A percentile compares a stretch with the other conserved stretches of the same genome.
phyloP scores from a whole-genome alignment of 2,888 invertebrate genomes.

The Cheilosia soror region DNA sequence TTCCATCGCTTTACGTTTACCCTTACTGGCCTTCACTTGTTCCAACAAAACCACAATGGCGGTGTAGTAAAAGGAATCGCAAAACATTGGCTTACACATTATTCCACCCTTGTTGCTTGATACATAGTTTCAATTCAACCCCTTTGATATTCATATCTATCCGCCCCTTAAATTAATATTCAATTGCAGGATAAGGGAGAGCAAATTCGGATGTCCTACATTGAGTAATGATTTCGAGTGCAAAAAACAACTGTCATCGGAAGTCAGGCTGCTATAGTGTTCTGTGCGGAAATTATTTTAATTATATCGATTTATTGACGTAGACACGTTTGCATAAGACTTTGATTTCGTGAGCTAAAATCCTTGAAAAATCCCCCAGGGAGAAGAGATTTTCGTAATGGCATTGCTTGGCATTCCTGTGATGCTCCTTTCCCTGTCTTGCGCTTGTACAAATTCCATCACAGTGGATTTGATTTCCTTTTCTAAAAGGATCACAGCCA shows the following conservation, averaged over 20 bases:
- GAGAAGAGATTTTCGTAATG: slow-evolving; percentile 53
- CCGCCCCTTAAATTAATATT: slow-evolving; percentile 63
- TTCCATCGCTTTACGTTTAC: slow-evolving; percentile 31
- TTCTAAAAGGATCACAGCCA: slow-evolving; percentile 68
- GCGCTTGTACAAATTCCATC: slow-evolving; percentile 58
- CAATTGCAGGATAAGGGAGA: slow-evolving; percentile 33
- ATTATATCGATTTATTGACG: slow-evolving; percentile 61
- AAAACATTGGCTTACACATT: slow-evolving; percentile 56
- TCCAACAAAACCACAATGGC: slow-evolving; percentile 58
- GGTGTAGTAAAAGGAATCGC: slow-evolving; percentile 43
- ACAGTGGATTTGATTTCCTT: slow-evolving; percentile 71
- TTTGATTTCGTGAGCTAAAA: slow-evolving; percentile 62
- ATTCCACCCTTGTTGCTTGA: slow-evolving; percentile 63
- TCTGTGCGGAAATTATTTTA: slow-evolving; percentile 32
- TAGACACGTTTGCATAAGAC: slow-evolving; percentile 29
- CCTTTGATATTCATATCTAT: slow-evolving; percentile 52
- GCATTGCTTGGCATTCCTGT: slow-evolving; percentile 5
- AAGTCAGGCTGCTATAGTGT: slow-evolving; percentile 25
- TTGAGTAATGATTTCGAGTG: slow-evolving; percentile 31
- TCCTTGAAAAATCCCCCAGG: slow-evolving; percentile 42
- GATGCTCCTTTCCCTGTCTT: neutral
- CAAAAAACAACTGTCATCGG: slow-evolving; percentile 23
- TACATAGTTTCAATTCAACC: slow-evolving; percentile 69
- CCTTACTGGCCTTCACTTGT: slow-evolving; percentile 34
- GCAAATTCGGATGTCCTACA: slow-evolving; percentile 38